These are phyloP conservation scores for Watersipora subatra DNA, from an alignment of 1,140 invertebrate species.

Conservation along the genomic window DNA sequence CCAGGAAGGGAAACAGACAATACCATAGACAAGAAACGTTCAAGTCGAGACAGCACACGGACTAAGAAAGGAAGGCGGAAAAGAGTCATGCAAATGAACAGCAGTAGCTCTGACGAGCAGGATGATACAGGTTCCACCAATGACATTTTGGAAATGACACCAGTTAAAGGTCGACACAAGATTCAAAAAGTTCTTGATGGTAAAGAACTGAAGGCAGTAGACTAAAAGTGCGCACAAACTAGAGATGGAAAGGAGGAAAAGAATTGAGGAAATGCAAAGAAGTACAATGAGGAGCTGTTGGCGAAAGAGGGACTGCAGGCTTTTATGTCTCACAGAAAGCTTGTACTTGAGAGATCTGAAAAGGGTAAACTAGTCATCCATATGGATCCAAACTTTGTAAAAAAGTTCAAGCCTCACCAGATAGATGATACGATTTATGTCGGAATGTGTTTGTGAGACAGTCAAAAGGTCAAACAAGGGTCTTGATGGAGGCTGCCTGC, in stretches of 20 bases:
- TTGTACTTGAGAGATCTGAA: constrained; percentile 71
- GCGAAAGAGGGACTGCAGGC: neutral
- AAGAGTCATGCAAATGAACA: neutral
- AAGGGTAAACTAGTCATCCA: constrained; percentile 59
- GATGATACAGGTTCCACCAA: neutral
- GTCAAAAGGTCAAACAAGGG: constrained; percentile 58
- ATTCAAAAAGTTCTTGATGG: constrained; percentile 68
- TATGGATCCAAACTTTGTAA: constrained; percentile 65
- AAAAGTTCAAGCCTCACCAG: constrained; percentile 85
- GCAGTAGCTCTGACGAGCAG: neutral
- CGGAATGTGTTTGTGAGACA: constrained; percentile 83
- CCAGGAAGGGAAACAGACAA: neutral
- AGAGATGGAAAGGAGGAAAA: constrained; percentile 47
- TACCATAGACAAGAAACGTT: neutral
- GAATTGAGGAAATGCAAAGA: constrained; percentile 59
- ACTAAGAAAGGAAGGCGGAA: neutral
- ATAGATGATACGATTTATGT: constrained; percentile 89
- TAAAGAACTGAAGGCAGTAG: constrained; percentile 54
- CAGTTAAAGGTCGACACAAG: constrained; percentile 44
- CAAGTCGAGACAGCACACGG: neutral
- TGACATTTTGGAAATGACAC: neutral
- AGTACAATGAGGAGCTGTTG: neutral
- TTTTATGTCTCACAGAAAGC: constrained; percentile 41
- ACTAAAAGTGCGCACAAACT: constrained; percentile 76
- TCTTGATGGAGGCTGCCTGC: constrained; percentile 62